Evolutionary conservation across 2,113 vertebrate genomes (phyloP).

Genomic region (Vimba vimba): DNA sequence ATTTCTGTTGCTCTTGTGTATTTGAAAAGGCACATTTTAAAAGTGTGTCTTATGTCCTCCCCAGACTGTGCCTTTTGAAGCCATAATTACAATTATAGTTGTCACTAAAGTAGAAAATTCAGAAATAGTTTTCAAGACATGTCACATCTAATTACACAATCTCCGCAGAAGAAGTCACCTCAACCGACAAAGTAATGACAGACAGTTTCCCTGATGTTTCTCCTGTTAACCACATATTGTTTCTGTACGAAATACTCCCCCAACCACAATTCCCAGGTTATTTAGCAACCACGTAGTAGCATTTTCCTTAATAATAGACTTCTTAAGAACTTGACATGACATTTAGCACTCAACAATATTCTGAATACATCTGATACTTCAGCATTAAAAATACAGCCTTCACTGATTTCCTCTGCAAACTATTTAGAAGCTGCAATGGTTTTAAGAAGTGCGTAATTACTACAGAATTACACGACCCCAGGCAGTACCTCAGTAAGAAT

Average conservation of each 20-base stretch:
- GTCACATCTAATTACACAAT: neutral
- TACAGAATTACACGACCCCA: neutral
- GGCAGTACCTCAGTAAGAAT: neutral
- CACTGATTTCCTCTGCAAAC: neutral
- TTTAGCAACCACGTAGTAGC: neutral
- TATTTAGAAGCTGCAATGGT: slow-evolving; percentile 1
- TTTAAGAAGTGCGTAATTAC: slow-evolving; percentile 7
- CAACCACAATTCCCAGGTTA: neutral
- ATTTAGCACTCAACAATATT: neutral
- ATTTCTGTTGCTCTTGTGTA: neutral
- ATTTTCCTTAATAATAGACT: neutral
- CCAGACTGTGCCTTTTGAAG: neutral
- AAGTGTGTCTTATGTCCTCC: neutral
- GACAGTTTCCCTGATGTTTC: neutral
- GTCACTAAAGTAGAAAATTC: neutral
- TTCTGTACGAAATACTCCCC: neutral
- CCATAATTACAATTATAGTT: neutral
- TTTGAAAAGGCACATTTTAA: neutral
- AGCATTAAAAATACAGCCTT: neutral
- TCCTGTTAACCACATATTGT: neutral
- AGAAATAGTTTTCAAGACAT: slow-evolving; percentile 14
- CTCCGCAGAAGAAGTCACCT: neutral
- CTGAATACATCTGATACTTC: neutral
- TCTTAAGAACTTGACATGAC: neutral
- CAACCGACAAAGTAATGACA: slow-evolving; percentile 9